phyloP scores from a whole-genome alignment of 2,888 invertebrate species.

The Dioctria rufipes region DNA sequence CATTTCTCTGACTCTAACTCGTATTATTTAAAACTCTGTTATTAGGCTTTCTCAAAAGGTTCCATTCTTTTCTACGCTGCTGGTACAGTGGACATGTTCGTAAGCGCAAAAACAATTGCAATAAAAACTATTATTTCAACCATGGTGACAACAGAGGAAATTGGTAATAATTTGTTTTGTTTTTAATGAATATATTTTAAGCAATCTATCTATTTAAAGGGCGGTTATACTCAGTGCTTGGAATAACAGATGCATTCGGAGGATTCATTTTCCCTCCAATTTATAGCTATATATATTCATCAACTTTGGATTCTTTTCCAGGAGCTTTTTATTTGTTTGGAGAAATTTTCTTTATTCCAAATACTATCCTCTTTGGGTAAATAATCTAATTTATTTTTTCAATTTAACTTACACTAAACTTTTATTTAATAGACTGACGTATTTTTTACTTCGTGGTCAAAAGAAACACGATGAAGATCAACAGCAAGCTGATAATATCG shows the following conservation, averaged over 20 bases:
- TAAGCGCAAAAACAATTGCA: conserved; percentile 68
- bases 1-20: conserved; percentile 7
- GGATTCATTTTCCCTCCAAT: conserved; percentile 69
- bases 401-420: not conserved
- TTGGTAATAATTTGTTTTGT: conserved; percentile 62
- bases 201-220: conserved; percentile 42
- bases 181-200: no score
- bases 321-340: conserved; percentile 70
- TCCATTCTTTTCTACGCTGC: conserved; percentile 67
- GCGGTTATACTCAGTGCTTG: conserved; percentile 65
- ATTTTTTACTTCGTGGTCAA: conserved; percentile 11
- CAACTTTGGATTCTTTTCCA: conserved; percentile 67
- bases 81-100: conserved; percentile 68
- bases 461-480: conserved; percentile 12
- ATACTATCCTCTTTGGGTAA: conserved; percentile 70
- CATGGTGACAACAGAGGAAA: conserved; percentile 68
- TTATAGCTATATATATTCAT: conserved; percentile 67
- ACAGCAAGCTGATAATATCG: not conserved
- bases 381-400: conserved; percentile 5
- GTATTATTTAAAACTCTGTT: no score
- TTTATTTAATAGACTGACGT: conserved; percentile 2
- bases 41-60: conserved; percentile 66
- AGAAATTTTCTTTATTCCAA: conserved; percentile 69
- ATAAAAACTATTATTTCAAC: conserved; percentile 69
- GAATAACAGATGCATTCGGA: conserved; percentile 69